These are phyloP conservation scores for Alces alces DNA, from an alignment of 2,113 vertebrate genomes.

Conservation along the genomic window DNA sequence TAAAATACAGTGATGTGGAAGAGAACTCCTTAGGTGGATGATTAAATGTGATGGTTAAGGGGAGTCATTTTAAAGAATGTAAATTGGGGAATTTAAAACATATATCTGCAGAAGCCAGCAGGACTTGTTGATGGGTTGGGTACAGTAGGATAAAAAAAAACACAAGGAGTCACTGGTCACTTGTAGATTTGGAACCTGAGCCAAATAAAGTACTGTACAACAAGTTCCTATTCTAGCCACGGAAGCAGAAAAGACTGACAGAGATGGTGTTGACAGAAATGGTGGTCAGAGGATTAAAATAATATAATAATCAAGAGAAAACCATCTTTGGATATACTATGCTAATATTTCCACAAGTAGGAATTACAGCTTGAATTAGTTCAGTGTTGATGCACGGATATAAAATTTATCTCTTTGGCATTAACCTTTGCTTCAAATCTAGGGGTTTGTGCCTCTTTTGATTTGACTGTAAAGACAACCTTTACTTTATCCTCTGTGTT, in stretches of 20 bases:
- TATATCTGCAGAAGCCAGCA: neutral
- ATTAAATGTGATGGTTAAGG: neutral
- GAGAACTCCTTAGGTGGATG: neutral
- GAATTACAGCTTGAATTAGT: neutral
- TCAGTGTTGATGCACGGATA: neutral
- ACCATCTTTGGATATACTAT: neutral
- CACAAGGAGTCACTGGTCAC: neutral
- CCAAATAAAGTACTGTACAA: neutral
- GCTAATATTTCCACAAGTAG: neutral
- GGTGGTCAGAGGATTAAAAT: neutral
- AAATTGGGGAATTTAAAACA: neutral
- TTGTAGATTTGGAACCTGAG: neutral
- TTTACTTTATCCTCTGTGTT: neutral
- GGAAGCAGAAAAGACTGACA: neutral
- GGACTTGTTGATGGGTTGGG: neutral
- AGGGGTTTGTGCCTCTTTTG: neutral
- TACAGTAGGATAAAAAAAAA: neutral
- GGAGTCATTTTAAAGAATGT: neutral
- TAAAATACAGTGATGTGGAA: neutral
- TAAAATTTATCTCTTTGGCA: neutral
- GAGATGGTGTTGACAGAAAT: neutral
- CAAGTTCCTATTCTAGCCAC: neutral
- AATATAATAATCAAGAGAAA: neutral
- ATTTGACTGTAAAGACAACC: neutral
- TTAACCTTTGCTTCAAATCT: conserved; percentile 40